Evolutionary conservation across 2,113 vertebrate genomes (phyloP).

Genomic region (Anser cygnoides): DNA sequence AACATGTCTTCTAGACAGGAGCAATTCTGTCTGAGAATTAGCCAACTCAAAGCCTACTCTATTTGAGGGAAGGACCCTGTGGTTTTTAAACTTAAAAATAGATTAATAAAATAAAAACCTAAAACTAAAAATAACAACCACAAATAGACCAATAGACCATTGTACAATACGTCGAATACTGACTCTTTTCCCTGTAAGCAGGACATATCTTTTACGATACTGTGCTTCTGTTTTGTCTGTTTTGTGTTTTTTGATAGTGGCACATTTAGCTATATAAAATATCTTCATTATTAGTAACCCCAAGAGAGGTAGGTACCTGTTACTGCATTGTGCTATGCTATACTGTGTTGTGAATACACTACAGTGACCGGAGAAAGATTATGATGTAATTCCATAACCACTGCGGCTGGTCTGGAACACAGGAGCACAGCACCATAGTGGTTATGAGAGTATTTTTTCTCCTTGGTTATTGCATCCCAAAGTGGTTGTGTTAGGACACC

Average conservation of each 20-base stretch:
- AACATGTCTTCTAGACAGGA: not conserved
- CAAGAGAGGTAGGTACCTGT: not conserved
- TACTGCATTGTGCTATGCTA: not conserved
- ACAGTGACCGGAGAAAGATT: not conserved
- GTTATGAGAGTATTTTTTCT: constrained; percentile 12
- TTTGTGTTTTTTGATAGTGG: not conserved
- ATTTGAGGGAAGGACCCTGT: accelerated
- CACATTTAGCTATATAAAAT: not conserved
- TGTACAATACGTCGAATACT: not conserved
- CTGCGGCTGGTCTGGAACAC: not conserved
- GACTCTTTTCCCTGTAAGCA: not conserved
- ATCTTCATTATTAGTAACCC: not conserved
- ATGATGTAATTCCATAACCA: not conserved
- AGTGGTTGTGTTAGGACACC: constrained; percentile 58
- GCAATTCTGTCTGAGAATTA: not conserved
- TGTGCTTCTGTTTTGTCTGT: not conserved
- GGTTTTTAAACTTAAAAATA: not conserved
- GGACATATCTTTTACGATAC: not conserved
- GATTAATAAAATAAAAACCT: not conserved
- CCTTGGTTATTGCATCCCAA: constrained; percentile 10
- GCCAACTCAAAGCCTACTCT: not conserved
- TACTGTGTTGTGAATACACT: not conserved
- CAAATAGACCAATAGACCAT: not conserved
- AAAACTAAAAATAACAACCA: not conserved
- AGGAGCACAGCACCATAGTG: not conserved